Base-by-base conservation (phyloP, 2,797 vertebrate species). In the Gastrophryne carolinensis region DNA sequence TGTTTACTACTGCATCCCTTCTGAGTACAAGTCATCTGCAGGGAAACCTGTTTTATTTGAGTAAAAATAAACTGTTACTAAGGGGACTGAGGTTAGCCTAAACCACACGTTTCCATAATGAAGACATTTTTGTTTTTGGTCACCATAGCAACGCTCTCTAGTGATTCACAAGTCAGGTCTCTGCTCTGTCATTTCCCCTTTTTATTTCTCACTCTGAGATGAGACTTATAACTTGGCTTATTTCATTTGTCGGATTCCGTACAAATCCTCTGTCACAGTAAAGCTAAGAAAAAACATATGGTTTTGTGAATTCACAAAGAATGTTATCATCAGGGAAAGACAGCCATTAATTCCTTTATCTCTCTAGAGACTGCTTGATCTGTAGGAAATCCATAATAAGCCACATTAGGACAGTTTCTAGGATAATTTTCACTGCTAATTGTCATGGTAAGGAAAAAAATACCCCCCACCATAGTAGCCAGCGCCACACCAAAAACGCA, bases 51-150 rank as follows among this genome's bases (percentile, higher is more conserved):
- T 3, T 53, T 13, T 70, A 47, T 76, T 70, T 76, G 21, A 30
- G n/a, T 49, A 63, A 34, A 73, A 62, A 70, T 76, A 76, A 76
- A 70, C 24, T 10, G 65, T 70, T 53, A 5, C 66, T 26, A 69
- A 62, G 65, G 56, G 62, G 13, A 70, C 73, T 3, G 21, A 56
- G 58, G 34, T 29, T 50, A 54, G 71, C 2, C 29, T 12, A 29
- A 24, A 41, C 26, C 35, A 52, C 49, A 24, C 73, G 44, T 6
- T 67, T 53, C 17, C 21, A 34, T 10, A 27, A 32, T 75, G 41
- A 62, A 54, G 44, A 41, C 19, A 50, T 44, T 62, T 66, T 52
- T 69, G 21, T 70, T 53, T 24, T 29, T 30, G 49, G 73, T 76
- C 23, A 70, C 73, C 29, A 70, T 17, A 54, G 65, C 26, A 70